Conservation (phyloP, 2,797 vertebrate genomes). For the Oryzias dopingdopingensis region DNA sequence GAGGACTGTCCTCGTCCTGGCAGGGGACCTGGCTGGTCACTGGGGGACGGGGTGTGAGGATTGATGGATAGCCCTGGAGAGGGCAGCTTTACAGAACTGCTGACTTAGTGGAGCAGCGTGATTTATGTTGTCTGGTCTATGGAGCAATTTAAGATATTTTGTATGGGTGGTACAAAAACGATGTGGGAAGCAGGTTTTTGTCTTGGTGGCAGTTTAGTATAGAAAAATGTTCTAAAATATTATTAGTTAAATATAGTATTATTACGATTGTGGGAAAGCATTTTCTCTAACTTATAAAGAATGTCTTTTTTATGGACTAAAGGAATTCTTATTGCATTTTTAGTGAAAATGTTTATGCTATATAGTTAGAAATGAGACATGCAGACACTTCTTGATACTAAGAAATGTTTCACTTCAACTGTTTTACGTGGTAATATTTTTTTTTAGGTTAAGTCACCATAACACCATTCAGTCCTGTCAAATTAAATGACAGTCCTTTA, state of each 20-base stretch:
- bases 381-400: not conserved
- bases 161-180: not conserved
- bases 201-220: constrained; percentile 1
- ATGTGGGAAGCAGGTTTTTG: constrained; percentile 4
- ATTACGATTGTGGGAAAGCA: constrained; percentile 23
- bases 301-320: constrained; percentile 34
- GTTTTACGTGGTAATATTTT: not conserved
- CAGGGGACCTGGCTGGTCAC: constrained; percentile 43
- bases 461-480: not conserved
- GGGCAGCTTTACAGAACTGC: constrained; percentile 56
- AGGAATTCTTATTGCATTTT: no score
- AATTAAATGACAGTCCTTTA: not conserved
- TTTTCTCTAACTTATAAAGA: constrained; percentile 32
- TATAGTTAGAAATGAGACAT: no score
- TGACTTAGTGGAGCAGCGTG: constrained; percentile 46
- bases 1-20: constrained; percentile 26
- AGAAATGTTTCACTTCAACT: not conserved
- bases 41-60: constrained; percentile 51
- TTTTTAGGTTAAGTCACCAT: not conserved
- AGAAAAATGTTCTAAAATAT: not conserved
- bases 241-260: constrained; percentile 5
- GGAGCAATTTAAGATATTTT: constrained; percentile 21
- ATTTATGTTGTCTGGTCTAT: constrained; percentile 53
- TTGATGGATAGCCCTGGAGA: constrained; percentile 70
- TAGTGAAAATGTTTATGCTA: no score